Base-by-base conservation (phyloP, 1,140 invertebrate species). In the Himalopsyche phryganea region DNA sequence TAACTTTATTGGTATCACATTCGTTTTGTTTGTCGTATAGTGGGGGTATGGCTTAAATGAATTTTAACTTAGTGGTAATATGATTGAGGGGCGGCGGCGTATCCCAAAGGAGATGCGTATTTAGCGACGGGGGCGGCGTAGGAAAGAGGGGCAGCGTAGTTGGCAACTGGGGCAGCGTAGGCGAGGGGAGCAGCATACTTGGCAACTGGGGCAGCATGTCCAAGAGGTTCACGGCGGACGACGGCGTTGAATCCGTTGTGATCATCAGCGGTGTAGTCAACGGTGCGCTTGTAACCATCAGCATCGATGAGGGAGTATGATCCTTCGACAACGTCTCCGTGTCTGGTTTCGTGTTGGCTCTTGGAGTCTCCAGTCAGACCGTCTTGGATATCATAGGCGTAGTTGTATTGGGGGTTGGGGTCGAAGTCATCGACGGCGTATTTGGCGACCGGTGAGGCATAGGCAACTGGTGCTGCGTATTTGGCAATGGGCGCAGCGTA, bases 311-410 rank as follows among this genome's bases (percentile, higher is more conserved):
- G 68, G 7, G 73, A 74, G 68, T 76, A 85, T 32, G 77, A 76
- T 41, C 85, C 84, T 65, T 84, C 80, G 9, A 86, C 84, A 13
- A 85, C 77, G 66, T 85, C 84, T 9, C 85, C 85, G 11, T 71
- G 70, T 9, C 77, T 71, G 18, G 72, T 66, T 63, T 80, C 78
- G 17, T 76, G 72, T 47, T 77, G 74, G 56, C 67, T 73, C 69
- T 80, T 79, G 33, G 73, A 75, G 59, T 80, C 77, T 63, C 80
- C 75, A 69, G 74, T 77, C 47, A 77, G 66, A 40, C 76, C 83
- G 68, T 86, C 84, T 65, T 80, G 74, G 17, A 87, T 83, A 58
- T 85, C 83, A 62, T 86, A 86, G 40, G 80, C 78, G 65, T 83
- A 87, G 49, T 81, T 81, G 71, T 87, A 87, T 60, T 84, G 83